phyloP scores from a whole-genome alignment of 37 sponge, comb jelly and placozoan species.

The Ianthella basta region DNA sequence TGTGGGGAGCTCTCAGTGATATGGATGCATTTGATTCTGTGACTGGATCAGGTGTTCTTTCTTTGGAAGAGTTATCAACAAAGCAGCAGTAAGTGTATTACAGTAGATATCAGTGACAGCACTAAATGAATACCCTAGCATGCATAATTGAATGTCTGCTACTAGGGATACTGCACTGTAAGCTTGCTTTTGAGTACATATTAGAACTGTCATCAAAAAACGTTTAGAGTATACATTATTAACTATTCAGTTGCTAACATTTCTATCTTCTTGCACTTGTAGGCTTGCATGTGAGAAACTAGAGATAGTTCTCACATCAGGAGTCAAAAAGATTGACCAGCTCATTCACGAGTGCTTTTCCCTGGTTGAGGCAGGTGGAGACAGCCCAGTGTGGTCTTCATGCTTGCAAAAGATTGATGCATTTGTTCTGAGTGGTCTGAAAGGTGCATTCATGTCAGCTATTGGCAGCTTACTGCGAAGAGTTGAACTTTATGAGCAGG shows the following conservation, averaged over 20 bases:
- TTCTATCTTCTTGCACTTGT: neutral
- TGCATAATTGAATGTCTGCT: no score
- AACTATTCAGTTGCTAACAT: no score
- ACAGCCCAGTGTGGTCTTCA: constrained; percentile 74
- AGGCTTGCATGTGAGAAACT: constrained; percentile 6
- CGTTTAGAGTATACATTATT: no score
- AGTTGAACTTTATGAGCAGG: constrained; percentile 67
- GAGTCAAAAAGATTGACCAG: constrained; percentile 9
- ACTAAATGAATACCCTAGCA: no score
- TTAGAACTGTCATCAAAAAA: no score
- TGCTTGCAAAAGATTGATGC: constrained; percentile 61
- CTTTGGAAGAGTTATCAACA: neutral
- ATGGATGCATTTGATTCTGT: neutral
- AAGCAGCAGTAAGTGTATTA: neutral
- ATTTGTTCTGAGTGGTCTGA: constrained; percentile 57
- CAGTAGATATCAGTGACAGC: no score
- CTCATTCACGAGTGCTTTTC: neutral
- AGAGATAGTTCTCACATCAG: neutral
- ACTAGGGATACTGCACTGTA: no score
- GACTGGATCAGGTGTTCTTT: neutral
- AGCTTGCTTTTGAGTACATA: no score
- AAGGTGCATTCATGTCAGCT: constrained; percentile 49
- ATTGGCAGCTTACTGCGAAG: constrained; percentile 52
- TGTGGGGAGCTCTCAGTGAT: neutral
- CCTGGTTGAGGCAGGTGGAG: constrained; percentile 59